Percentiles rank a stretch among this genome's conserved stretches.
These are phyloP conservation scores for Serripes groenlandicus DNA, from an alignment of 2,888 invertebrate species.

Conservation along the genomic window DNA sequence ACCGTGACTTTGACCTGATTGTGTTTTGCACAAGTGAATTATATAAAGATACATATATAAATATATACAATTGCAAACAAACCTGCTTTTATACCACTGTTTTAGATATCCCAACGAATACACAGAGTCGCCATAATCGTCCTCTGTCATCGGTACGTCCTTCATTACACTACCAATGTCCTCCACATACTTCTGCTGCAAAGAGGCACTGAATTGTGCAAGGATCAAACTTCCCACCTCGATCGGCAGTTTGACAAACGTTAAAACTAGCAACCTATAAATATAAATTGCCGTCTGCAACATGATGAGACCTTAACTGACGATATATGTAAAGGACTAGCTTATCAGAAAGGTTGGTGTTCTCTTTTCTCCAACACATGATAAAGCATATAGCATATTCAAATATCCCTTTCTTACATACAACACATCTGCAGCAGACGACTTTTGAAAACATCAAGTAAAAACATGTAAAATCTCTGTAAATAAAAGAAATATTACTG, in stretches of 20 bases:
- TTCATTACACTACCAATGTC: constrained; percentile 6
- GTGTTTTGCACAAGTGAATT: not conserved
- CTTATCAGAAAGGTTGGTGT: too few relatives aligned
- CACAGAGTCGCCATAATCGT: constrained; percentile 12
- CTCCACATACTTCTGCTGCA: constrained; percentile 1
- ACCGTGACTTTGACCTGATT: too few relatives aligned
- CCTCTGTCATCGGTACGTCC: not conserved
- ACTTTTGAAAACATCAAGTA: too few relatives aligned
- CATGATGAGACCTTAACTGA: too few relatives aligned
- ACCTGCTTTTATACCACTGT: constrained; percentile 22
- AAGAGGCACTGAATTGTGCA: not conserved
- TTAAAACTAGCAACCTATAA: not conserved
- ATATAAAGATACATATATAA: not conserved
- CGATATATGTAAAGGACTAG: too few relatives aligned
- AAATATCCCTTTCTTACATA: too few relatives aligned
- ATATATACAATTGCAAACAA: not conserved
- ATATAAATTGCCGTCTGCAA: not conserved
- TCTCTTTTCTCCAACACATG: too few relatives aligned
- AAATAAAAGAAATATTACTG: too few relatives aligned
- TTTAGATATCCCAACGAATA: not conserved
- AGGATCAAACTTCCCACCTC: not conserved
- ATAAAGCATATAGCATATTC: too few relatives aligned
- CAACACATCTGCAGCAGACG: too few relatives aligned
- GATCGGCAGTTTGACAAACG: not conserved
- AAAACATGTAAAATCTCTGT: too few relatives aligned